Base-by-base conservation (phyloP, 1,140 invertebrate genomes). In the Marisa cornuarietis region DNA sequence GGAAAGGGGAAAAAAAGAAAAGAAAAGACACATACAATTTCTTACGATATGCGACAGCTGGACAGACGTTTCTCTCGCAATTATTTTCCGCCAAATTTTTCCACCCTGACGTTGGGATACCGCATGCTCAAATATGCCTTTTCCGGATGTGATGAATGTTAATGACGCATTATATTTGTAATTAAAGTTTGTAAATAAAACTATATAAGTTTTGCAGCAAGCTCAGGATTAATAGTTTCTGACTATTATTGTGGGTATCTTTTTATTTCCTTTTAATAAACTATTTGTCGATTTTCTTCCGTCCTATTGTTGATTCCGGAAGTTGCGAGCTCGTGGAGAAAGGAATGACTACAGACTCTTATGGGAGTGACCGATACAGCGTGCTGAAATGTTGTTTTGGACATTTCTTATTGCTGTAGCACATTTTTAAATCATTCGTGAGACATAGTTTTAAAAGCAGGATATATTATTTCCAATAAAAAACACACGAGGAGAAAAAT, bases 281-380 rank as follows among this genome's bases (percentile, higher is more conserved):
- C 11, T 7, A 16, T 24, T 16, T 26, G 13, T 16, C n/a, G 14
- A 76, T 76, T 77, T 11, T 54, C n/a, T 65, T 61, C 74, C 20
- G 26, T 9, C 11, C 65, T 54, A 24, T 77, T 77, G 76, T 77
- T 77, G 54, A 58, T 77, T 68, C 76, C 62, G 76, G 76, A 77
- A 77, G 63, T 77, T 68, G 49, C 49, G 54, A 54, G 54, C 65
- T 77, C 54, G 54, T 75, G 71, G 42, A 54, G 51, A 73, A 14
- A 11, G 1, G 9, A 13, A n/a, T 58, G 54, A 58, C 54, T 6
- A 42, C 6, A 6, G 31, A 42, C 3, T 2, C 6, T 4, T 42
- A 42, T 2, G 6, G 31, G 31, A 42, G 31, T 18, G 16, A 58
- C 9, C 54, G 31, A 58, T 9, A 14, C 54, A 58, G 16, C 9